Conservation (phyloP, 1,140 invertebrate genomes). For the Heliothis subflexa region DNA sequence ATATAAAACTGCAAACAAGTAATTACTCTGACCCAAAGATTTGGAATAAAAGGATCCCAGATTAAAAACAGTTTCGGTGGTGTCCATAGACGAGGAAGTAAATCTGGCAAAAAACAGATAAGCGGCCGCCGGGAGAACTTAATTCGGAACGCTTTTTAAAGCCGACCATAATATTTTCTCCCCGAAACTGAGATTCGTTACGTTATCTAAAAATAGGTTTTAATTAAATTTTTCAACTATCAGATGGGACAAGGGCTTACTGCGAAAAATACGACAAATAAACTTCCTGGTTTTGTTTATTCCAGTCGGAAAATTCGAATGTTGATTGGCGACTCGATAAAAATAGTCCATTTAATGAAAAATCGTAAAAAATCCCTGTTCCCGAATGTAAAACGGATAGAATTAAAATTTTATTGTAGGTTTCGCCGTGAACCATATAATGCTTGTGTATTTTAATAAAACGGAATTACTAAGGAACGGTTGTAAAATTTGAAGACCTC, state of each 20-base stretch:
- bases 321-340: slow-evolving; percentile 49
- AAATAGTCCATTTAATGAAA: slow-evolving; percentile 61
- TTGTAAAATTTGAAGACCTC: slow-evolving; percentile 73
- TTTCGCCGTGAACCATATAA: slow-evolving; percentile 65
- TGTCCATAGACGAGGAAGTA: slow-evolving; percentile 49
- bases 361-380: slow-evolving; percentile 65
- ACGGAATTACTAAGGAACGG: slow-evolving; percentile 68
- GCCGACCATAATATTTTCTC: slow-evolving; percentile 57
- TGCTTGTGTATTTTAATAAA: slow-evolving; percentile 74
- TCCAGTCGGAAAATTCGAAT: slow-evolving; percentile 35
- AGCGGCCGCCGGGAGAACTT: slow-evolving; percentile 46
- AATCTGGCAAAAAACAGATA: slow-evolving; percentile 54
- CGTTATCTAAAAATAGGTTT: slow-evolving; percentile 65
- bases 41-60: slow-evolving; percentile 38
- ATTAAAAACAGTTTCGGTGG: slow-evolving; percentile 45
- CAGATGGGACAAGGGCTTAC: slow-evolving; percentile 58
- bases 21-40: slow-evolving; percentile 48
- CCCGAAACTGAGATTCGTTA: slow-evolving; percentile 51
- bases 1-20: slow-evolving; percentile 51
- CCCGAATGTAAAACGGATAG: slow-evolving; percentile 55
- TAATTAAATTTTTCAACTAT: slow-evolving; percentile 73
- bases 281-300: slow-evolving; percentile 56
- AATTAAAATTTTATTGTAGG: slow-evolving; percentile 70
- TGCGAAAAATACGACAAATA: slow-evolving; percentile 57
- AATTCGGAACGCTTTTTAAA: slow-evolving; percentile 62